Base-by-base conservation (phyloP, 2,888 invertebrate genomes). In the Xestoiulus laeticollis region DNA sequence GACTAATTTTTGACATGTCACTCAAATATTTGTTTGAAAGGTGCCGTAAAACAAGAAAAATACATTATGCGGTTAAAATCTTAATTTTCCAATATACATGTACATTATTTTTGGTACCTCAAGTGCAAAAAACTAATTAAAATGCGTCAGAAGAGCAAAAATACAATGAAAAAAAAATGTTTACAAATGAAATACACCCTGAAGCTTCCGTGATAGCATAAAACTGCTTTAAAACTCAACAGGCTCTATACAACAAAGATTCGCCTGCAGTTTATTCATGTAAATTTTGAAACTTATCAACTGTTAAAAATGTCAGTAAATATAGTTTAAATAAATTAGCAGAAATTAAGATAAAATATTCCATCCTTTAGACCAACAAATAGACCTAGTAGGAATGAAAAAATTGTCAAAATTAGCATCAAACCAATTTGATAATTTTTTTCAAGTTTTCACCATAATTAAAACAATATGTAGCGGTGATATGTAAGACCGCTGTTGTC, bases 71-170 rank as follows among this genome's bases (percentile, higher is more conserved):
- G 30, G 12, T 30, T 78, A 78, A 30, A 78, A 78, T 78, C 78
- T 78, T 78, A 59, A 78, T 32, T 78, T 78, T 32, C 78, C 78
- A 78, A 78, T 78, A 78, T 78, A 78, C 78, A 78, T 30, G 59
- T n/a, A 59, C 59, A 68, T 16, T 48, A 26, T 68, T 78, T 78
- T 30, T 32, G 78, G 78, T 78, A 30, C 30, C 78, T 30, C 16
- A 78, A 78, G 14, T 78, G 16, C 16, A 14, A 4, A 16, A 78
- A 78, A 78, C 30, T 53, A 78, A 48, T 78, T 22, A 16, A 78
- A 78, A 78, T 78, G 14, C 1, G 30, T 16, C 26, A 26, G 68
- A 68, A 68, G 59, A 59, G 16, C n/a, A 59, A 59, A n/a, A 59
- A 59, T 8, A 1, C 5, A 38, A 38, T 38, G 2, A 38, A 38